Percentiles rank a stretch among this genome's conserved stretches.
phyloP scores from a whole-genome alignment of 2,797 vertebrate species.

The Sardinella longiceps region DNA sequence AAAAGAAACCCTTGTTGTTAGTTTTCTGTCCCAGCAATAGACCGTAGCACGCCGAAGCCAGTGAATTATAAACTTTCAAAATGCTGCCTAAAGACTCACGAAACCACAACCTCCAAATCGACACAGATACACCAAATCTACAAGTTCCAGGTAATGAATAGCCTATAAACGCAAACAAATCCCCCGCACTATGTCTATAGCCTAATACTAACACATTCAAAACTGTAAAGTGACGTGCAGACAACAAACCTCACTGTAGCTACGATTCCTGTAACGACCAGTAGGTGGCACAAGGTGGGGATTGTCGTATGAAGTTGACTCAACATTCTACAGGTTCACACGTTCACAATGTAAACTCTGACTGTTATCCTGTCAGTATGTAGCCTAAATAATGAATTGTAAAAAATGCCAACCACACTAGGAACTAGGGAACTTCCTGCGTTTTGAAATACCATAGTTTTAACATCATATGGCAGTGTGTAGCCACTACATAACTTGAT shows the following conservation, averaged over 20 bases:
- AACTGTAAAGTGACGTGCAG: not conserved
- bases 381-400: too few species aligned
- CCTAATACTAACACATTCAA: not conserved
- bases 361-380: not conserved
- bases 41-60: not conserved
- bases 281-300: not conserved
- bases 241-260: not conserved
- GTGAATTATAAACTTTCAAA: not conserved
- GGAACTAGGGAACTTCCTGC: too few species aligned
- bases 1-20: not conserved
- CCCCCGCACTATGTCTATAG: not conserved
- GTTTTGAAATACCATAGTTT: too few species aligned
- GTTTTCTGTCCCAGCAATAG: not conserved
- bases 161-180: not conserved
- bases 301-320: too few species aligned
- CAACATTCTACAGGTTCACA: not conserved
- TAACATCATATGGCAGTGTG: too few species aligned
- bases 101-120: not conserved
- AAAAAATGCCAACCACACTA: too few species aligned
- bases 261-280: not conserved
- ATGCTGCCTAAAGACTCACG: not conserved
- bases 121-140: not conserved
- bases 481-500: too few species aligned
- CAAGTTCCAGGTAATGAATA: not conserved
- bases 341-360: not conserved